phyloP scores from a whole-genome alignment of 1,140 invertebrate genomes.

The Chrysopa pallens region DNA sequence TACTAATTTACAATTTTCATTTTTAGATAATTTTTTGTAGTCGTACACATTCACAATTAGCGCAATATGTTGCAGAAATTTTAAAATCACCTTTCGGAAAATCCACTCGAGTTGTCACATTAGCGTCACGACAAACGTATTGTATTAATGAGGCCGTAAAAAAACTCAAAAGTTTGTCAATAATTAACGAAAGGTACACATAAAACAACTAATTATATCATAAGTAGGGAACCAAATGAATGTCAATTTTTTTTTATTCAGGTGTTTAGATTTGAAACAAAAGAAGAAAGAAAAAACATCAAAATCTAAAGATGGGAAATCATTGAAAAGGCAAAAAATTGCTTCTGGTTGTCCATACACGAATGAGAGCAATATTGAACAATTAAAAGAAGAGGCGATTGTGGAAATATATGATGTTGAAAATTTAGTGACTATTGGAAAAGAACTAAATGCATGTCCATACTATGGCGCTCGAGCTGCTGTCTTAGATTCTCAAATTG shows the following conservation, averaged over 20 bases:
- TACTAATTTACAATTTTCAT: constrained; percentile 2
- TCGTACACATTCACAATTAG: constrained; percentile 89
- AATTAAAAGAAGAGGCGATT: constrained; percentile 44
- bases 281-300: constrained; percentile 36
- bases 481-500: constrained; percentile 59
- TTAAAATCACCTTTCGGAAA: constrained; percentile 62
- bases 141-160: constrained; percentile 77
- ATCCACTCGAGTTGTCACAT: constrained; percentile 53
- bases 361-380: constrained; percentile 42
- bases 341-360: constrained; percentile 43
- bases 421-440: constrained; percentile 54
- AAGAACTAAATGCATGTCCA: constrained; percentile 61
- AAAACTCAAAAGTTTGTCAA: constrained; percentile 50
- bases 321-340: constrained; percentile 33
- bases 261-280: constrained; percentile 77
- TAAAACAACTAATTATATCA: no score
- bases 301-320: constrained; percentile 37
- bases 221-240: no score
- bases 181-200: constrained; percentile 82
- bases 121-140: constrained; percentile 83
- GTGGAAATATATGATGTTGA: constrained; percentile 73
- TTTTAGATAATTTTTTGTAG: constrained; percentile 85
- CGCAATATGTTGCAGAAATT: constrained; percentile 86
- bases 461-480: constrained; percentile 78
- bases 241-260: constrained; percentile 14